A percentile compares a stretch with the other conserved stretches of the same genome.
Conservation (phyloP, 2,888 invertebrate species). For the Cyclophora punctaria region DNA sequence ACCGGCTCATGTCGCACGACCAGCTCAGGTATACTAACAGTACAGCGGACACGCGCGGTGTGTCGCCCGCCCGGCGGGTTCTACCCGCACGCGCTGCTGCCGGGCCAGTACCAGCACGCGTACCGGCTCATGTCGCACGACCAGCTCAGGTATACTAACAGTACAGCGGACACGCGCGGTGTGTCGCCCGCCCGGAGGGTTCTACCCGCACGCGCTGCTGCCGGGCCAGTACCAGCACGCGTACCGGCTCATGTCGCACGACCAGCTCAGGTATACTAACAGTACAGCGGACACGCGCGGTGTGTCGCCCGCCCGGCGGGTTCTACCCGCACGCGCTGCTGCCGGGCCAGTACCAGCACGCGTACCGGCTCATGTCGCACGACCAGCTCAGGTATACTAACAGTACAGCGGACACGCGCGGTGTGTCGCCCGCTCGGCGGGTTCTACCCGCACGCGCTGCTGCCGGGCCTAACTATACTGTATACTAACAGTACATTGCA, state of each 20-base stretch:
- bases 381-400: slow-evolving; percentile 75
- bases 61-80: slow-evolving; percentile 60
- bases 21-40: background rate
- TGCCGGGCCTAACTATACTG: slow-evolving; percentile 94
- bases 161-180: too few relatives aligned
- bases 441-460: slow-evolving; percentile 92
- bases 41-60: too few relatives aligned
- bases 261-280: slow-evolving; percentile 78
- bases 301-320: slow-evolving; percentile 55
- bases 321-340: slow-evolving; percentile 94
- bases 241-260: too few relatives aligned
- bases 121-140: too few relatives aligned
- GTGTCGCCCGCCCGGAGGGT: slow-evolving; percentile 55
- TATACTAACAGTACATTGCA: too few relatives aligned
- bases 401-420: too few relatives aligned
- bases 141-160: slow-evolving; percentile 80
- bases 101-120: too few relatives aligned
- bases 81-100: slow-evolving; percentile 95
- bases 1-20: too few relatives aligned
- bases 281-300: too few relatives aligned
- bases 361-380: too few relatives aligned
- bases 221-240: too few relatives aligned
- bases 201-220: slow-evolving; percentile 94
- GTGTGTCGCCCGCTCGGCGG: slow-evolving; percentile 56
- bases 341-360: too few relatives aligned